These are phyloP conservation scores for Augochlorella aurata DNA, from an alignment of 2,888 invertebrate species.

Conservation along the genomic window DNA sequence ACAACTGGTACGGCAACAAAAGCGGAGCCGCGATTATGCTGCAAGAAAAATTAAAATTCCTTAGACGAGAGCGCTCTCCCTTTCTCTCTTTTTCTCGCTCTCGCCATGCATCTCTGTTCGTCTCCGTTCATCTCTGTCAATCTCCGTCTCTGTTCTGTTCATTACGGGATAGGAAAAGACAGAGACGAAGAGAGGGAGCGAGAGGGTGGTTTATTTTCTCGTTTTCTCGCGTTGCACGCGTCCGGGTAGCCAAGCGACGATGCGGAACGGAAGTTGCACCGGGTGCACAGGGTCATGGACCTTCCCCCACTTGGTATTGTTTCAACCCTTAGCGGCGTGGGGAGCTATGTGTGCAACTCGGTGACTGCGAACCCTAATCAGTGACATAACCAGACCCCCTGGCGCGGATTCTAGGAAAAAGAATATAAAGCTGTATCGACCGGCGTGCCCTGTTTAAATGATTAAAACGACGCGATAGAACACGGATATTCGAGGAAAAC, in stretches of 20 bases:
- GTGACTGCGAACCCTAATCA: constrained; percentile 61
- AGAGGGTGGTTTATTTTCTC: constrained; percentile 22
- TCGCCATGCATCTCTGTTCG: no score
- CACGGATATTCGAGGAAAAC: constrained; percentile 38
- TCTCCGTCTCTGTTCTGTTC: not conserved
- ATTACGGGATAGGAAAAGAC: constrained; percentile 4
- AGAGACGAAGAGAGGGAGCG: not conserved
- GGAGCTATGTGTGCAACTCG: constrained; percentile 41
- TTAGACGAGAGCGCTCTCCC: not conserved
- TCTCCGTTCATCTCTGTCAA: not conserved
- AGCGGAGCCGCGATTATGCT: not conserved
- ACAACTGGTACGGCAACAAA: not conserved
- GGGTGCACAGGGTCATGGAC: constrained; percentile 63
- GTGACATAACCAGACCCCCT: constrained; percentile 42
- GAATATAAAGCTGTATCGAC: constrained; percentile 48
- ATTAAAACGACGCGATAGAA: constrained; percentile 36
- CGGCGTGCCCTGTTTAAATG: constrained; percentile 49
- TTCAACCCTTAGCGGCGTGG: constrained; percentile 47
- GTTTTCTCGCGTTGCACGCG: constrained; percentile 22
- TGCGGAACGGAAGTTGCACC: constrained; percentile 57
- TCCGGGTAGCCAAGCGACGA: constrained; percentile 42
- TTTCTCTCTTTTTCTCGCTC: no score
- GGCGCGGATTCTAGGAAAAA: constrained; percentile 25
- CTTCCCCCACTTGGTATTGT: constrained; percentile 55
- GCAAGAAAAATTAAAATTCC: constrained; percentile 29